These are phyloP conservation scores for Machimus atricapillus DNA, from an alignment of 2,888 invertebrate species.

Conservation along the genomic window DNA sequence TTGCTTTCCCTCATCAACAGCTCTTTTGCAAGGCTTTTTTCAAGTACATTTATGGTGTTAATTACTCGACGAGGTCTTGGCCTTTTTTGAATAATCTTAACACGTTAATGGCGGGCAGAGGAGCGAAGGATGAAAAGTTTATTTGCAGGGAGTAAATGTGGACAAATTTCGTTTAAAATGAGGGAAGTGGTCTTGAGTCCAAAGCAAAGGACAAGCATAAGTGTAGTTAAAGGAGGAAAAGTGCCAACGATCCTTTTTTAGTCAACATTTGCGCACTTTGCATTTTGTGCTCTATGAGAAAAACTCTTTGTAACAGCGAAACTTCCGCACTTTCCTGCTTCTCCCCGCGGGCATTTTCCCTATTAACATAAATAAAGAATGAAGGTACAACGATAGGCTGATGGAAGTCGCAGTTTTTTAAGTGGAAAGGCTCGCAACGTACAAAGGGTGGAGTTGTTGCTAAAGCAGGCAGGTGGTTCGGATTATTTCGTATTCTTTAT, in stretches of 20 bases:
- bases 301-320: not conserved
- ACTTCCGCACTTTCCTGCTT: not conserved
- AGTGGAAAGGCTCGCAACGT: not conserved
- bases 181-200: conserved; percentile 13
- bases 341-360: conserved; percentile 11
- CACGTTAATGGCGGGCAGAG: not conserved
- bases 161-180: conserved; percentile 1
- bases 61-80: conserved; percentile 15
- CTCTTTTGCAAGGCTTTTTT: not conserved
- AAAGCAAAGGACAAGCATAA: not conserved
- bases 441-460: not conserved
- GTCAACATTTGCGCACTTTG: conserved; percentile 2
- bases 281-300: not conserved
- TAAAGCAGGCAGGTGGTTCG: not conserved
- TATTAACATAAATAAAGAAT: conserved; percentile 24
- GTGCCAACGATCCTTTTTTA: conserved; percentile 30
- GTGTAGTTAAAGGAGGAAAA: conserved; percentile 12
- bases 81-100: conserved; percentile 3
- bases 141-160: not conserved
- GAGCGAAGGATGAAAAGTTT: not conserved
- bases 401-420: not conserved
- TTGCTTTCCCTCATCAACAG: not conserved
- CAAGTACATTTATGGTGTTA: conserved; percentile 26
- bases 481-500: not conserved
- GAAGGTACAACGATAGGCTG: not conserved